These are phyloP conservation scores for Nyctalus aviator DNA, from an alignment of 2,797 vertebrate species.

Conservation along the genomic window DNA sequence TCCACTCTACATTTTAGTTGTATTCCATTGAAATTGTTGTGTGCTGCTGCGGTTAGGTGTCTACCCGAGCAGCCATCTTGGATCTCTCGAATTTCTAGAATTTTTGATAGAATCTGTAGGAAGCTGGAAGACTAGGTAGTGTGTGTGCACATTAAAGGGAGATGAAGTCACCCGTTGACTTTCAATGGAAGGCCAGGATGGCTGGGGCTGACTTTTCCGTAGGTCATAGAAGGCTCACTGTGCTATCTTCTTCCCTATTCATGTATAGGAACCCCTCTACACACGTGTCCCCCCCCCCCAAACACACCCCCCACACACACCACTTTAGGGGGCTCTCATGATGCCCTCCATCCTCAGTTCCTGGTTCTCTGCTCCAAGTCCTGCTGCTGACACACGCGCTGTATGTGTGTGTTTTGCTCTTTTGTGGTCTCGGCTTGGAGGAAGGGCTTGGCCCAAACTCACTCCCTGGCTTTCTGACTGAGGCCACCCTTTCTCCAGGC, in stretches of 20 bases:
- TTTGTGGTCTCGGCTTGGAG: not conserved
- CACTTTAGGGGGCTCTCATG: not conserved
- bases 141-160: not conserved
- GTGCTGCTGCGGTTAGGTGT: no score
- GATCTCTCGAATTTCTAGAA: conserved; percentile 17
- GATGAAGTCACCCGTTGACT: not conserved
- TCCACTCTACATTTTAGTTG: no score
- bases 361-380: not conserved
- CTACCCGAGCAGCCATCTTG: no score
- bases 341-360: not conserved
- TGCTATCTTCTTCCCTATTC: no score
- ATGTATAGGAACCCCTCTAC: no score
- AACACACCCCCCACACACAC: no score
- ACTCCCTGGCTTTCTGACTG: not conserved
- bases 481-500: not conserved
- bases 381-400: not conserved
- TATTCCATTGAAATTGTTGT: no score
- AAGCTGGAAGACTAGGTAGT: not conserved
- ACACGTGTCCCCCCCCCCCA: no score
- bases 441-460: not conserved
- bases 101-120: not conserved
- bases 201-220: not conserved
- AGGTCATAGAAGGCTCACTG: not conserved
- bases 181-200: not conserved
- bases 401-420: not conserved